Evolutionary conservation across 1,140 invertebrate species (phyloP), one percentile per base, ranked within the genome.

Genomic region (Liolophura sinensis): DNA sequence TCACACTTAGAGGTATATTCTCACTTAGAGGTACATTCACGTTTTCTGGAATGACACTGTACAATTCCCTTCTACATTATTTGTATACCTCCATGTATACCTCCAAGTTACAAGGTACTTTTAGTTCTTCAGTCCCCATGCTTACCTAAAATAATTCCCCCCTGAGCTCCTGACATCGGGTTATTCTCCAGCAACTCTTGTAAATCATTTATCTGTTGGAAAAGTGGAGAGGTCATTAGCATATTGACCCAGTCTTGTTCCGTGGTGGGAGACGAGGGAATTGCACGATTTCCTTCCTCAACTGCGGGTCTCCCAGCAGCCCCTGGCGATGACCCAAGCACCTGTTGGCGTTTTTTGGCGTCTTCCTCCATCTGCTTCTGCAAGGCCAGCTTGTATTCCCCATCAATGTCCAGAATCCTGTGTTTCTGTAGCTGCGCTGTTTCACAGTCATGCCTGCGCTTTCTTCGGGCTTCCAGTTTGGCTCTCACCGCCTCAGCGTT

Each of bases 151-250:
- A 65, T 54, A 47, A 31, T 62, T 27, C 46, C 66, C 20, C 25
- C 46, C 24, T 52, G n/a, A 58, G 27, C 24, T 16, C 57, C 67
- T 1, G 68, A 22, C 5, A n/a, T 63, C 4, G 72, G 61, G 16
- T 72, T 71, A 51, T 82, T 78, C 9, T 78, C 72, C 31, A 82
- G 62, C 74, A 82, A 74, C 16, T 75, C 63, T 24, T 79, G 76
- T 22, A 82, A 67, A 59, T 82, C 81, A 64, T 77, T 80, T 65
- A 82, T 80, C 72, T 82, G 81, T 64, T 80, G 78, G 67, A 82
- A 81, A n/a, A 82, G 65, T 12, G 79, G 81, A 16, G 81, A 82
- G 5, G 73, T 70, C 81, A 82, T 82, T 64, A 82, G 62, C 69
- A 82, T 73, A 59, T 79, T 80, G 16, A 82, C 71, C 78, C 77